Percentiles rank a stretch among this genome's conserved stretches.
Evolutionary conservation across 2,888 invertebrate species (phyloP).

Genomic region (Drosophila antonietae): DNA sequence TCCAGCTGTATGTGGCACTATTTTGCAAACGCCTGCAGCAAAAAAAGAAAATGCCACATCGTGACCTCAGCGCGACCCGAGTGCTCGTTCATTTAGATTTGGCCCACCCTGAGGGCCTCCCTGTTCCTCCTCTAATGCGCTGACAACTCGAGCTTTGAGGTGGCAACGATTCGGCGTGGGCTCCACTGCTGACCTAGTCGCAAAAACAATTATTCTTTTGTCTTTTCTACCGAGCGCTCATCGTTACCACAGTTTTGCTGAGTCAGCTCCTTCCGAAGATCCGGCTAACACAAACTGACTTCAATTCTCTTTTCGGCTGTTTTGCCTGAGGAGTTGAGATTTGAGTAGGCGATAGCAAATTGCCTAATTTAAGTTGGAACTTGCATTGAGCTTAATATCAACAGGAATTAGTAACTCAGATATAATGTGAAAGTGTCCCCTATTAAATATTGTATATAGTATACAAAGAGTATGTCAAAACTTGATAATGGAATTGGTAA

Average conservation of each 20-base stretch:
- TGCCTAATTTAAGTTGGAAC: background rate
- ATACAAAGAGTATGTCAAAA: too few species aligned
- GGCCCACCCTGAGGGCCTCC: background rate
- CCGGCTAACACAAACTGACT: background rate
- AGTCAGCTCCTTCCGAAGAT: conserved; percentile 8
- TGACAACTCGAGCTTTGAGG: conserved; percentile 39
- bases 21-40: conserved; percentile 27
- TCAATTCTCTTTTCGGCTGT: conserved; percentile 15
- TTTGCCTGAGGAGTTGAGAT: background rate
- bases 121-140: background rate
- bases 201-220: conserved; percentile 52
- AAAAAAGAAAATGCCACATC: conserved; percentile 13
- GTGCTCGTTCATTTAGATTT: conserved; percentile 44
- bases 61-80: conserved; percentile 41
- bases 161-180: conserved; percentile 22
- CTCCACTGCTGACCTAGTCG: conserved; percentile 24
- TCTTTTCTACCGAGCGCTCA: conserved; percentile 11
- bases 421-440: too few species aligned
- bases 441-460: too few species aligned
- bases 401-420: background rate
- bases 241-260: conserved; percentile 13
- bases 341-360: background rate
- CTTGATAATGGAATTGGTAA: too few species aligned
- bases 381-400: background rate
- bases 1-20: conserved; percentile 12